phyloP scores from a whole-genome alignment of 92 coral and sea anemone genomes.

The Anthopleura xanthogrammica region DNA sequence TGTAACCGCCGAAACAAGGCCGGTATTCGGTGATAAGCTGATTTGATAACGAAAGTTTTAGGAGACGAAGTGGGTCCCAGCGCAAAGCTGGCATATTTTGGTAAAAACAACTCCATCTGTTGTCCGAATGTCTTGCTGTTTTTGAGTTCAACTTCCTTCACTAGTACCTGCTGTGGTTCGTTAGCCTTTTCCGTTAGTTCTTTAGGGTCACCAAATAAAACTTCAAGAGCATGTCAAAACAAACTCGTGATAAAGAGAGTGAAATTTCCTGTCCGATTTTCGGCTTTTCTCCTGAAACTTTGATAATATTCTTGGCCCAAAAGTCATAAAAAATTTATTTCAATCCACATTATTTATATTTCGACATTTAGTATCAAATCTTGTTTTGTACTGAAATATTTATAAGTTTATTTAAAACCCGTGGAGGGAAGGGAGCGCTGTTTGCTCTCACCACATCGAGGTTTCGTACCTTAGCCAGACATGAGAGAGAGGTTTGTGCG shows the following conservation, averaged over 20 bases:
- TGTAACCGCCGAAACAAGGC: not conserved
- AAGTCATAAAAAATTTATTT: not conserved
- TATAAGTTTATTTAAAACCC: not conserved
- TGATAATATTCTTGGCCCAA: too few species aligned
- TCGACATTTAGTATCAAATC: not conserved
- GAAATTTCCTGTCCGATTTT: not conserved
- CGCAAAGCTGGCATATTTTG: too few species aligned
- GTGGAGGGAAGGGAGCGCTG: not conserved
- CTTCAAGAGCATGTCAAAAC: not conserved
- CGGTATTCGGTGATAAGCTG: not conserved
- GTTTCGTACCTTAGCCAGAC: conserved; percentile 8
- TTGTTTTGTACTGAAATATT: not conserved
- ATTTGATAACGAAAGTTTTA: not conserved
- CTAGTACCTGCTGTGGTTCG: not conserved
- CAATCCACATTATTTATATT: not conserved
- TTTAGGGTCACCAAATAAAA: not conserved
- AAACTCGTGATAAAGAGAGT: not conserved
- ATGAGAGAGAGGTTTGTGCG: conserved; percentile 25
- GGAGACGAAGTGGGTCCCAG: not conserved
- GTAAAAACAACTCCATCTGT: too few species aligned
- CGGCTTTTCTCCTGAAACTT: not conserved
- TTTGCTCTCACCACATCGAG: conserved; percentile 20
- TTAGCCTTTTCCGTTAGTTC: not conserved
- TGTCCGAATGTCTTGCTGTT: too few species aligned
- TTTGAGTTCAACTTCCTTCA: not conserved